Conservation (phyloP, 2,113 vertebrate species). For the Lates calcarifer region DNA sequence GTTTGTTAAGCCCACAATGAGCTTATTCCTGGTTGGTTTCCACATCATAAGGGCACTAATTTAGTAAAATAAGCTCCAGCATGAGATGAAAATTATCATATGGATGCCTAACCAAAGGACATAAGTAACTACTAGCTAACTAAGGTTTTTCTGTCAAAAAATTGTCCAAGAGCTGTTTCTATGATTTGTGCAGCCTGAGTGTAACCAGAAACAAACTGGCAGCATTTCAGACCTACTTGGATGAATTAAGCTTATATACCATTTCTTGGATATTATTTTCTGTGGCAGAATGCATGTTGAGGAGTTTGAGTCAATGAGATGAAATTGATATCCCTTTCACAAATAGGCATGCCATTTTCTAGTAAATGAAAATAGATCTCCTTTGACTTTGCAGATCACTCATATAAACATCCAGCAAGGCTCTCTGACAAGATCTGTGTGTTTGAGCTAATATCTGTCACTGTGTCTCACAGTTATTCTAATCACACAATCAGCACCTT, state of each 20-base stretch:
- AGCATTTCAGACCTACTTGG: slow-evolving; percentile 10
- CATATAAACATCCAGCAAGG: slow-evolving; percentile 5
- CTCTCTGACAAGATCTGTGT: not conserved
- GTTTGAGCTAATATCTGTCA: not conserved
- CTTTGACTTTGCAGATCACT: slow-evolving; percentile 46
- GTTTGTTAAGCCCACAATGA: slow-evolving; percentile 16
- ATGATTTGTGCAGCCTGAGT: slow-evolving; percentile 15
- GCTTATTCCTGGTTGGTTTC: slow-evolving; percentile 18
- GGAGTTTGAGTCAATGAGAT: not conserved
- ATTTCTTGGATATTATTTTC: not conserved
- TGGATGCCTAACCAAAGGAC: slow-evolving; percentile 12
- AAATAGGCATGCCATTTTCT: slow-evolving; percentile 19
- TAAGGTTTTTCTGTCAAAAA: slow-evolving; percentile 16
- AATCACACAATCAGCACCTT: slow-evolving; percentile 11
- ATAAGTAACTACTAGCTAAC: not conserved
- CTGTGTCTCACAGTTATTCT: slow-evolving; percentile 15
- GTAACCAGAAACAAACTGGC: slow-evolving; percentile 28
- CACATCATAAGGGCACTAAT: slow-evolving; percentile 24
- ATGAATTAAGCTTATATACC: slow-evolving; percentile 9
- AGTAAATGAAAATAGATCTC: slow-evolving; percentile 36
- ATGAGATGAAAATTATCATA: slow-evolving; percentile 7
- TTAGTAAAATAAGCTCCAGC: slow-evolving; percentile 29
- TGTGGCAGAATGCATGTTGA: not conserved
- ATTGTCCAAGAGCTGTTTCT: slow-evolving; percentile 6
- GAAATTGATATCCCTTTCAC: slow-evolving; percentile 9